Conservation (phyloP, 1,140 invertebrate genomes). For the Drosophila paulistorum region DNA sequence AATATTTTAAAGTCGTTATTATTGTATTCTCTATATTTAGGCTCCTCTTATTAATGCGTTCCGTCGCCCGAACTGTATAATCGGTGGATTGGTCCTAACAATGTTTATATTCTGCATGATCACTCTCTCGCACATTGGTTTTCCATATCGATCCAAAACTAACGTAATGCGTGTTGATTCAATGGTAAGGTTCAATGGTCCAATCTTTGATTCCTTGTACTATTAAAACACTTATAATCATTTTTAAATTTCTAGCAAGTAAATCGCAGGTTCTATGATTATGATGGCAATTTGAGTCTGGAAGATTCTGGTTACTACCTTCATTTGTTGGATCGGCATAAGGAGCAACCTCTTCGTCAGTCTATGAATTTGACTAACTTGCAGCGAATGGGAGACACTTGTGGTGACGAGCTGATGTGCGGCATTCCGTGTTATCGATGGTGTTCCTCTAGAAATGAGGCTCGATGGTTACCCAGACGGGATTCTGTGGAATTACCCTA, state of each 20-base stretch:
- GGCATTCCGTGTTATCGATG: slow-evolving; percentile 87
- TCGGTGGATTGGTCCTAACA: slow-evolving; percentile 83
- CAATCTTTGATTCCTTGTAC: fast-evolving
- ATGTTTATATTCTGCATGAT: slow-evolving; percentile 84
- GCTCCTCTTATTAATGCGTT: slow-evolving; percentile 65
- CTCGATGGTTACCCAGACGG: slow-evolving; percentile 48
- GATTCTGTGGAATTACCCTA: slow-evolving; percentile 43
- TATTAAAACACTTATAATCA: neutral
- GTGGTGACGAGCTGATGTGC: slow-evolving; percentile 86
- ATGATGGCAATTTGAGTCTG: slow-evolving; percentile 83
- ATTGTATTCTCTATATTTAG: slow-evolving; percentile 24
- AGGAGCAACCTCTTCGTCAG: slow-evolving; percentile 85
- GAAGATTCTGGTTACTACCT: slow-evolving; percentile 88
- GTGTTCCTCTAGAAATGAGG: slow-evolving; percentile 27
- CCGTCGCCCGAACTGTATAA: slow-evolving; percentile 65
- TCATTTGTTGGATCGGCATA: slow-evolving; percentile 88
- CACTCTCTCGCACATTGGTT: slow-evolving; percentile 88
- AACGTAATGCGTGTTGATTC: slow-evolving; percentile 88
- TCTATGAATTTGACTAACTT: slow-evolving; percentile 83
- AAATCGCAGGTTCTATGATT: slow-evolving; percentile 85
- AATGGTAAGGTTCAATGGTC: slow-evolving; percentile 84
- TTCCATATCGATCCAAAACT: slow-evolving; percentile 88
- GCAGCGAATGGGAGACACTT: slow-evolving; percentile 85
- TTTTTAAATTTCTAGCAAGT: slow-evolving; percentile 83
- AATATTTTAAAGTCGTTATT: neutral